phyloP scores from a whole-genome alignment of 2,113 vertebrate species.

The Gnathonemus echidnorhynchus region DNA sequence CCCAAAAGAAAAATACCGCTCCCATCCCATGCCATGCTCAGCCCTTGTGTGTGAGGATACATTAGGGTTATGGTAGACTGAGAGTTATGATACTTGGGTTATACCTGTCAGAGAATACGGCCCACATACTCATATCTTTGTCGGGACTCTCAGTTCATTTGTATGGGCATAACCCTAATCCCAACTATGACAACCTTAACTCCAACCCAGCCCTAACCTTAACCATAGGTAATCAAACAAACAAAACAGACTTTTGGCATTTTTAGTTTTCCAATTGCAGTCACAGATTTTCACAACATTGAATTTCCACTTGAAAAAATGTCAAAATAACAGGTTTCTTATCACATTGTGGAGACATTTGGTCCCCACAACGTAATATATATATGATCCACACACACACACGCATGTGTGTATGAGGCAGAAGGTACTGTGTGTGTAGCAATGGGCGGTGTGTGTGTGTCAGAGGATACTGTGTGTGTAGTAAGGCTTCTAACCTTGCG shows the following conservation, averaged over 20 bases:
- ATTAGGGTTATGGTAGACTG: neutral
- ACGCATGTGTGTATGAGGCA: no score
- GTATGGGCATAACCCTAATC: neutral
- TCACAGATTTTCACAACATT: neutral
- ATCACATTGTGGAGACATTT: no score
- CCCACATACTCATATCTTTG: neutral
- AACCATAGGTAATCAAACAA: neutral
- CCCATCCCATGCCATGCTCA: neutral
- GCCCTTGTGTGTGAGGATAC: neutral
- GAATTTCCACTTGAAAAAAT: neutral
- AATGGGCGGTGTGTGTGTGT: no score
- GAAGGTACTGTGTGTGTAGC: no score
- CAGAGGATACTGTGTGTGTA: no score
- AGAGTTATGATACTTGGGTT: neutral
- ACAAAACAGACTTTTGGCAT: neutral
- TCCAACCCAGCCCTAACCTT: neutral
- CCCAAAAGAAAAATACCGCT: neutral
- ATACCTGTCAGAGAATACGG: neutral
- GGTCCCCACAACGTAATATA: neutral
- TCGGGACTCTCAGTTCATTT: neutral
- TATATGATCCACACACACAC: no score
- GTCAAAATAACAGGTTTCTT: neutral
- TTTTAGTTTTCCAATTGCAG: neutral
- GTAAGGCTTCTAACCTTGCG: no score
- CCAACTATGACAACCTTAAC: neutral